phyloP scores from a whole-genome alignment of 2,797 vertebrate genomes.

The Gallinago nigripennis region DNA sequence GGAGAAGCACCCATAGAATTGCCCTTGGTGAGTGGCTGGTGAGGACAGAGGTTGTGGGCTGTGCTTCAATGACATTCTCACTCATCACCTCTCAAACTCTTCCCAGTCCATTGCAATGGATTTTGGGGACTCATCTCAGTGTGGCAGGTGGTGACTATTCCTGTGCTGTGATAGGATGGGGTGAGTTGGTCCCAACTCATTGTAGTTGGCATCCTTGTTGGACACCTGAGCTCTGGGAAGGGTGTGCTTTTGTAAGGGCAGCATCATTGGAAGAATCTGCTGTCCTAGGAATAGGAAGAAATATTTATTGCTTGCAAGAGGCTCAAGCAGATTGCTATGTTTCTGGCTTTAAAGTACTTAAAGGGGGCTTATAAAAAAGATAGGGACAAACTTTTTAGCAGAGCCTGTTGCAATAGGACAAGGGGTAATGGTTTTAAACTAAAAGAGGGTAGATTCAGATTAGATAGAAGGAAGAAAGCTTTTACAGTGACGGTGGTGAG shows the following conservation, averaged over 20 bases:
- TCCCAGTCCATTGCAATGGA: background rate
- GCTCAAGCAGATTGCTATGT: background rate
- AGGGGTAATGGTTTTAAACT: background rate
- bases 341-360: background rate
- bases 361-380: background rate
- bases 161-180: background rate
- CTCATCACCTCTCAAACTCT: background rate
- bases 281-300: background rate
- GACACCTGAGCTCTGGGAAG: background rate
- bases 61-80: background rate
- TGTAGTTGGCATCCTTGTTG: background rate
- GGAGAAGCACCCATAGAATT: background rate
- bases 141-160: background rate
- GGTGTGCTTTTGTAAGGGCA: background rate
- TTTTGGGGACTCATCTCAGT: background rate
- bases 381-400: background rate
- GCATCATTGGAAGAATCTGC: background rate
- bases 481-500: background rate
- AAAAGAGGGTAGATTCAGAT: background rate
- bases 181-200: background rate
- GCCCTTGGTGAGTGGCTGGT: accelerated
- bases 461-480: background rate
- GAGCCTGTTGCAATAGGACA: background rate
- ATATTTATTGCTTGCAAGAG: background rate
- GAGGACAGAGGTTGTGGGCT: background rate